Percentiles rank a stretch among this genome's conserved stretches.
phyloP scores from a whole-genome alignment of 2,888 invertebrate species.

The Torymus tubicola region DNA sequence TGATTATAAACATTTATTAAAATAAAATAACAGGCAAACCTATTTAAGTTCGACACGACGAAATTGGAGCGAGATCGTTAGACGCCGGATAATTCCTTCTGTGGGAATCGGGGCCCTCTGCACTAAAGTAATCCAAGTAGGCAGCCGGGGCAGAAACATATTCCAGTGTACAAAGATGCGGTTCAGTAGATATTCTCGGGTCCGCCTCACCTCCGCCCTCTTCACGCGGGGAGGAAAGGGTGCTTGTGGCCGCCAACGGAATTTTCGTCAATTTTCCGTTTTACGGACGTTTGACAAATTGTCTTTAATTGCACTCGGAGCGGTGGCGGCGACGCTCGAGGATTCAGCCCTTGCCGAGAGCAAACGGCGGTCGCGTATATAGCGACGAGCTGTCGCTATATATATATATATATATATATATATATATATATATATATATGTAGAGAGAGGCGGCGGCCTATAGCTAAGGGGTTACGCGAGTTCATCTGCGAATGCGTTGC shows the following conservation, averaged over 20 bases:
- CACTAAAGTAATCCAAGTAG: too few species aligned
- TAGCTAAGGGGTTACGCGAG: conserved; percentile 45
- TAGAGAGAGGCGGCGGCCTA: background rate
- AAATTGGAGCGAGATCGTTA: too few species aligned
- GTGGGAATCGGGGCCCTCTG: too few species aligned
- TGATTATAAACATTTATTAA: too few species aligned
- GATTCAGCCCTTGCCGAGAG: background rate
- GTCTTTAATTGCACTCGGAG: conserved; percentile 27
- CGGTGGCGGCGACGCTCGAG: background rate
- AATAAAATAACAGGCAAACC: too few species aligned
- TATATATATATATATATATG: too few species aligned
- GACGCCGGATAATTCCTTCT: too few species aligned
- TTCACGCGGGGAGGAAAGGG: background rate
- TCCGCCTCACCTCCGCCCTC: too few species aligned
- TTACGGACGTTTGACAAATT: conserved; percentile 40
- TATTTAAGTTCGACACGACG: too few species aligned
- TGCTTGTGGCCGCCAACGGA: background rate
- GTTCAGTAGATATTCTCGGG: too few species aligned
- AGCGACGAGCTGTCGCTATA: background rate
- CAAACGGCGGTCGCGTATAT: background rate
- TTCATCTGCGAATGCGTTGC: conserved; percentile 35
- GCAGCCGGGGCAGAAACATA: too few species aligned
- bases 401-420: background rate
- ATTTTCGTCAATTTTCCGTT: conserved; percentile 25
- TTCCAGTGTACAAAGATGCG: too few species aligned